Evolutionary conservation across 2,888 invertebrate genomes (phyloP).

Genomic region (Bhutanitis thaidina): DNA sequence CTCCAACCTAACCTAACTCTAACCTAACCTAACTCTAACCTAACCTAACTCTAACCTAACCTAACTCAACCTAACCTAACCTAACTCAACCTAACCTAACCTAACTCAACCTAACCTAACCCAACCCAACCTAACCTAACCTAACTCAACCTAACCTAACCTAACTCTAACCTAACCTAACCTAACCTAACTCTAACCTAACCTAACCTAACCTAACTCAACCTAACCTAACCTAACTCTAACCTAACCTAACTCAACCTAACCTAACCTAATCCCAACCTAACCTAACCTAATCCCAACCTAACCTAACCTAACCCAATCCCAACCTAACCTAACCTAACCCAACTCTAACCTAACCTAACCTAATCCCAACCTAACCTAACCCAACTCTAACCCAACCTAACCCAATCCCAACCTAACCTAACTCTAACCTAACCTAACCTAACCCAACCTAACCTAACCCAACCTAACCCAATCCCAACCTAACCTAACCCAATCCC

Average conservation of each 20-base stretch:
- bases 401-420: too few relatives aligned
- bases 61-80: slow-evolving; percentile 20
- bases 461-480: too few relatives aligned
- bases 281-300: background rate
- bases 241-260: too few relatives aligned
- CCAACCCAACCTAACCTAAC: slow-evolving; percentile 8
- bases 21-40: slow-evolving; percentile 17
- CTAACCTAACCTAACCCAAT: background rate
- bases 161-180: too few relatives aligned
- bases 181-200: too few relatives aligned
- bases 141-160: slow-evolving; percentile 11
- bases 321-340: slow-evolving; percentile 13
- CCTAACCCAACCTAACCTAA: too few relatives aligned
- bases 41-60: slow-evolving; percentile 18
- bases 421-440: too few relatives aligned
- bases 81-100: slow-evolving; percentile 8
- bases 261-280: slow-evolving; percentile 13
- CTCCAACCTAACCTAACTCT: too few relatives aligned
- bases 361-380: slow-evolving; percentile 20
- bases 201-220: too few relatives aligned
- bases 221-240: too few relatives aligned
- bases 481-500: too few relatives aligned
- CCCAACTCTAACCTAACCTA: slow-evolving; percentile 10
- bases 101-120: background rate
- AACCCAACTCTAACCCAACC: background rate